These are phyloP conservation scores for Platygyra sinensis DNA, from an alignment of 64 coral and sea anemone genomes.

Conservation along the genomic window DNA sequence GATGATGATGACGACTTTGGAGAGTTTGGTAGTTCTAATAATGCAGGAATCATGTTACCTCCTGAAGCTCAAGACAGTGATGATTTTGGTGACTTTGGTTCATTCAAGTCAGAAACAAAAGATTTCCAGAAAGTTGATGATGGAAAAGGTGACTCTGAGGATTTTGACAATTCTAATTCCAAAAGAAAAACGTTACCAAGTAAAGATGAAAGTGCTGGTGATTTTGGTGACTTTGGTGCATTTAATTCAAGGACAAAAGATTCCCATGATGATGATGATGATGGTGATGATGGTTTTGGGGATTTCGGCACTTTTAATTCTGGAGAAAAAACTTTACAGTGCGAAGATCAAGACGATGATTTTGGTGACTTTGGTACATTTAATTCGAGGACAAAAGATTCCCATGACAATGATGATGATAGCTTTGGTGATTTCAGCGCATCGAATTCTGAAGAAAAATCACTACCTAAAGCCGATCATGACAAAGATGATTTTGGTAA, in stretches of 20 bases:
- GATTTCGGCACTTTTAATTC: background rate
- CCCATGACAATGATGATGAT: background rate
- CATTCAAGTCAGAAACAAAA: background rate
- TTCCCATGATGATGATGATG: background rate
- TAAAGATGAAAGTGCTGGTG: background rate
- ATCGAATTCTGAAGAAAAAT: background rate
- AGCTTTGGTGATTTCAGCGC: background rate
- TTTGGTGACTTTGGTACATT: slow-evolving; percentile 7
- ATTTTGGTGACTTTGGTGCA: slow-evolving; percentile 2
- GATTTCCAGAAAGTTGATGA: background rate
- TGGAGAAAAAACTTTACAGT: background rate
- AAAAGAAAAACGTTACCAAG: background rate
- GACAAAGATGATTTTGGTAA: background rate
- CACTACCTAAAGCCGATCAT: too few species aligned
- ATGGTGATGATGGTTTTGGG: slow-evolving; percentile 37
- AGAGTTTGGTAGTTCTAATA: background rate
- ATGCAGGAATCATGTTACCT: background rate
- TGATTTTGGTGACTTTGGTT: background rate
- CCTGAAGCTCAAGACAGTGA: background rate
- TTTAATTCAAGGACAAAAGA: background rate
- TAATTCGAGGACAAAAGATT: background rate
- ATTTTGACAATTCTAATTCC: background rate
- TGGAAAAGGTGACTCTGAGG: slow-evolving; percentile 10
- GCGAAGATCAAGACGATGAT: background rate
- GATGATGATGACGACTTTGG: slow-evolving; percentile 24